Base-by-base conservation (phyloP, 2,113 vertebrate species). In the Hemichromis elongatus region DNA sequence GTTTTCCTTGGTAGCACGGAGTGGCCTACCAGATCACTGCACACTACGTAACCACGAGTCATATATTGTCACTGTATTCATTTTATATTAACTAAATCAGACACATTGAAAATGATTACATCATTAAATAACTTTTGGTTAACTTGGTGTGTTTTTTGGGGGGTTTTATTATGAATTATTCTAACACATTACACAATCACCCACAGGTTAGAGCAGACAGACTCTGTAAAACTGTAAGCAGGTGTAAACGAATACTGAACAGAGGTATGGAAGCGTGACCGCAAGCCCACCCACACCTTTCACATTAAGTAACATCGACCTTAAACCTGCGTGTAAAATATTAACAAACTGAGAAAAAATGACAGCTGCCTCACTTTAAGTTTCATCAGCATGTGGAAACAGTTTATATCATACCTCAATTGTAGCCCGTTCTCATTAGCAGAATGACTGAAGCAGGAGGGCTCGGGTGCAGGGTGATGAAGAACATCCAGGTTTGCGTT, bases 361-460 rank as follows among this genome's bases (percentile, higher is more conserved):
- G 94, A 94, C 91, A 93, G 90, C 89, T 95, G 88, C 82, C 86
- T 93, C 90, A 91, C 90, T 90, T 88, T 52, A 91, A 45, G 88
- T 92, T 93, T 93, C 68, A 85, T 66, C 89, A 73, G 87, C 96
- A 95, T 94, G 89, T 95, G 94, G 93, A 78, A 96, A 89, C 91
- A 70, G 90, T 96, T 95, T 93, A 91, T 87, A 77, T 73, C 61
- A 84, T 79, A 78, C 79, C 37, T 14, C 86, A 93, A 91, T 93
- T 94, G 89, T 86, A 84, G 82, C 87, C 91, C 89, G 80, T 73
- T 93, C 80, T 94, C 85, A 92, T 94, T 94, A 95, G 87, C 81
- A 82, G 83, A 83, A 91, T 54, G 86, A 77, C 86, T 19, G 63
- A 30, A 63, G 85, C 37, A 16, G 77, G 37, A 82, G 80, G 57